Conservation (phyloP, 1,140 invertebrate species). For the Tyrophagus putrescentiae region DNA sequence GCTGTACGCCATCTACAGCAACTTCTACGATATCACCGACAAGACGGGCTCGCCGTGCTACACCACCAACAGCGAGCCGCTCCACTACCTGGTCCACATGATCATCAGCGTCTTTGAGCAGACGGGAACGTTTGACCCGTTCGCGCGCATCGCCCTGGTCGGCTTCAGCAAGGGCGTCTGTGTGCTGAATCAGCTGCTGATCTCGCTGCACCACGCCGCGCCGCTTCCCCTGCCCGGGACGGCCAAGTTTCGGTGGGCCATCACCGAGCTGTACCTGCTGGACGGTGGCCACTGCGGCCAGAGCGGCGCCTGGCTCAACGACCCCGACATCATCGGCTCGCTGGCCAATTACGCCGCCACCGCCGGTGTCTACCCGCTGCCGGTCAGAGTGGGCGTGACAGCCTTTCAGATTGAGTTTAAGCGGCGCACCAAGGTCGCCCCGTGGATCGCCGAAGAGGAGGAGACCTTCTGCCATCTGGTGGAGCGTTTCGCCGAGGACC, state of each 20-base stretch:
- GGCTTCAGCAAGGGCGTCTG: constrained; percentile 85
- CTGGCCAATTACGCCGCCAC: constrained; percentile 43
- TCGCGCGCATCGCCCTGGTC: constrained; percentile 42
- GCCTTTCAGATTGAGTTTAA: constrained; percentile 62
- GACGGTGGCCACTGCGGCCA: constrained; percentile 69
- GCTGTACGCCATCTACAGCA: constrained; percentile 68
- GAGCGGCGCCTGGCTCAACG: constrained; percentile 68
- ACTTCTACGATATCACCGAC: constrained; percentile 56
- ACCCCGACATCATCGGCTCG: constrained; percentile 49
- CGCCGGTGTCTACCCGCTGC: constrained; percentile 35
- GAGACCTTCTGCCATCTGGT: constrained; percentile 52
- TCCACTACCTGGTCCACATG: constrained; percentile 41
- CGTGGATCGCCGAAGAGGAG: constrained; percentile 68
- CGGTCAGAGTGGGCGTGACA: constrained; percentile 57
- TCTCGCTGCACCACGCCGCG: constrained; percentile 60
- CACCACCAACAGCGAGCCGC: constrained; percentile 46
- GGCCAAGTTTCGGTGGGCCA: constrained; percentile 10
- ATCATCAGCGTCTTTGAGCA: constrained; percentile 18
- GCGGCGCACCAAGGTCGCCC: constrained; percentile 41
- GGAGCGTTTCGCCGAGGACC: constrained; percentile 43
- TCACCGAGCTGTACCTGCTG: constrained; percentile 60
- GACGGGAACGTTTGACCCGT: neutral
- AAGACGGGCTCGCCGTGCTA: constrained; percentile 56
- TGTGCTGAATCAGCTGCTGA: constrained; percentile 71
- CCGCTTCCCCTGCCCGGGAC: constrained; percentile 39